These are phyloP conservation scores for Agrilus mali DNA, from an alignment of 2,888 invertebrate species.

Conservation along the genomic window DNA sequence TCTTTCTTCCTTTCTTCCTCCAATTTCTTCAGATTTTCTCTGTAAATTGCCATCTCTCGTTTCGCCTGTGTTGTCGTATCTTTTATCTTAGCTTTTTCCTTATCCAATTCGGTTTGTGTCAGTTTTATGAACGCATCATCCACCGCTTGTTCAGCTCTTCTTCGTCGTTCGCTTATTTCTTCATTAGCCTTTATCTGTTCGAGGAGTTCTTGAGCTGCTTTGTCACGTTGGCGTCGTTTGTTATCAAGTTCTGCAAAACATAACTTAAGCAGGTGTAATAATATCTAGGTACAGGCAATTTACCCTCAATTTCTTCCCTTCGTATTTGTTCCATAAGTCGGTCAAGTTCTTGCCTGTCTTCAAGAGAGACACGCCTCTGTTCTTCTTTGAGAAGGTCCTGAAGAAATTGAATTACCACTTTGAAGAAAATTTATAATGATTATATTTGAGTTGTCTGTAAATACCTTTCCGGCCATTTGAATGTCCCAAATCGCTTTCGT, in stretches of 20 bases:
- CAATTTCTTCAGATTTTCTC: constrained; percentile 24
- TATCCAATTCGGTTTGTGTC: constrained; percentile 24
- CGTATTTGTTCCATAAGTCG: constrained; percentile 21
- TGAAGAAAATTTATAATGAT: neutral
- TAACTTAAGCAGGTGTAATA: too few relatives aligned
- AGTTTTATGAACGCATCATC: constrained; percentile 24
- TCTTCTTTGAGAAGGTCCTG: constrained; percentile 23
- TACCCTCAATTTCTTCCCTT: constrained; percentile 25
- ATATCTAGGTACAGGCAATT: too few relatives aligned
- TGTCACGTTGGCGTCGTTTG: constrained; percentile 19
- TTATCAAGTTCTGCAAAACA: neutral
- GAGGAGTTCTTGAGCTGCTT: constrained; percentile 21
- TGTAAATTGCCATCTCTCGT: constrained; percentile 25
- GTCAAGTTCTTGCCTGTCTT: constrained; percentile 24
- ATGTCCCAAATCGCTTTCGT: constrained; percentile 27
- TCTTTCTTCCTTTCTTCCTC: constrained; percentile 24
- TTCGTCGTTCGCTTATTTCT: constrained; percentile 20
- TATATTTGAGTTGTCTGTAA: neutral
- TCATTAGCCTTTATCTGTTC: constrained; percentile 26
- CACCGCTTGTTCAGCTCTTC: constrained; percentile 25
- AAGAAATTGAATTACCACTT: neutral
- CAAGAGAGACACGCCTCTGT: constrained; percentile 18
- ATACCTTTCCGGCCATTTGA: constrained; percentile 28
- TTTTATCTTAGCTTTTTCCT: constrained; percentile 18
- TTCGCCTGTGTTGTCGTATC: constrained; percentile 18